Base-by-base conservation (phyloP, 2,113 vertebrate genomes). In the Vicugna pacos region DNA sequence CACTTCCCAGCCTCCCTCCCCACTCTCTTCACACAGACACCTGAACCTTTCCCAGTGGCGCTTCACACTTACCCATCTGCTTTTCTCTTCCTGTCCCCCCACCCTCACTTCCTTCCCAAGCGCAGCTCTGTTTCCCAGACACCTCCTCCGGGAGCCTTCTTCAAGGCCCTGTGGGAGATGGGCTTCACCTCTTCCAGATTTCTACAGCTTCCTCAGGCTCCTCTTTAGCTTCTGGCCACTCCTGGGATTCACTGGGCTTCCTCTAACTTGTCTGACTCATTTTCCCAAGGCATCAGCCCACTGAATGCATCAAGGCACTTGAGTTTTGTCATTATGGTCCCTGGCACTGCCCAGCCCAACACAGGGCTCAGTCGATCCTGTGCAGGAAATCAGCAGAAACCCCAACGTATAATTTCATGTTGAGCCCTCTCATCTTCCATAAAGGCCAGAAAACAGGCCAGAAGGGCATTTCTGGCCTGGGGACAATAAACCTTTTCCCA, bases 401-500 rank as follows among this genome's bases (percentile, higher is more conserved):
- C 54, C 75, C 69, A 87, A 50, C 32, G 28, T 16, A 65, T 56
- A 69, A 6, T n/a, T 62, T 67, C 17, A 5, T 30, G 50, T 50
- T 9, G 50, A 35, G 77, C 62, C 62, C 75, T 3, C 35, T 76
- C 54, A 62, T 86, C 32, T 83, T 72, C 26, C 14, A 42, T 62
- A 73, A 92, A 92, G 88, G 58, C 50, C 88, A 92, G 50, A 69
- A 97, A 89, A 93, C 32, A 89, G 67, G 54, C 26, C 85, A 89
- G 82, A 93, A 94, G 81, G 70, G 88, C 82, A 70, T 69, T 32
- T 32, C 73, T 42, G 56, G 17, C 77, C 56, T 46, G 42, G 42
- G 48, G 58, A 94, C 82, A 81, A 91, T 90, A 95, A 94, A 58
- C 65, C 3, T 50, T 97, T 97, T 94, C 89, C 95, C 58, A 87